These are phyloP conservation scores for Mesorhabditis spiculigera DNA, from an alignment of 2,888 invertebrate genomes.

Conservation along the genomic window DNA sequence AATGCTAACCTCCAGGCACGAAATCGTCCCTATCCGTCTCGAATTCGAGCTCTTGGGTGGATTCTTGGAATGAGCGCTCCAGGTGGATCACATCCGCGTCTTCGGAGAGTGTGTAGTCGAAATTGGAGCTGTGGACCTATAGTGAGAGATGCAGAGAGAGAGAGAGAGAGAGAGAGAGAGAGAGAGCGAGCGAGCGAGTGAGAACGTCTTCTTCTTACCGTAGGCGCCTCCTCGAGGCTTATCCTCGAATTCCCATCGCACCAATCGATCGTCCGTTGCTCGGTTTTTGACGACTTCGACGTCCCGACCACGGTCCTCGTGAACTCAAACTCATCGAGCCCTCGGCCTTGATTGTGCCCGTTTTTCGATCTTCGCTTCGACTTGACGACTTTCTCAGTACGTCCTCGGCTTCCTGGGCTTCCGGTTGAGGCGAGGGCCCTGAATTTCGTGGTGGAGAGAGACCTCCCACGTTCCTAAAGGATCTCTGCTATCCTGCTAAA, in stretches of 20 bases:
- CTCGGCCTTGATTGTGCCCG: not conserved
- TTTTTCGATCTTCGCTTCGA: constrained; percentile 1
- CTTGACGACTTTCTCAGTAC: not conserved
- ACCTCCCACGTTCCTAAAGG: too few species aligned
- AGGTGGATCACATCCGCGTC: not conserved
- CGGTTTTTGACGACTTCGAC: not conserved
- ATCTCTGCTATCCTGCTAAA: too few species aligned
- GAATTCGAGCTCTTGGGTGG: not conserved
- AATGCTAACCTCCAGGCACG: too few species aligned
- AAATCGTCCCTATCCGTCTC: not conserved
- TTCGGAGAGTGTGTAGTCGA: not conserved
- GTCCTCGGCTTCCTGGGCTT: not conserved
- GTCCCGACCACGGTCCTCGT: not conserved
- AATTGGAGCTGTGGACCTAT: not conserved
- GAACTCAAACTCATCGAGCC: not conserved
- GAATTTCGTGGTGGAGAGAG: too few species aligned
- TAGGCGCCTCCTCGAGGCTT: not conserved
- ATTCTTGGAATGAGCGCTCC: not conserved
- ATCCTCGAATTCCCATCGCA: not conserved
- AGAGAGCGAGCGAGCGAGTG: too few species aligned
- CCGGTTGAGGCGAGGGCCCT: too few species aligned
- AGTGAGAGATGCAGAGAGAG: not conserved
- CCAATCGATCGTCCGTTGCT: not conserved
- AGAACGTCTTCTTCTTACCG: not conserved
- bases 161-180: too few species aligned